Percentiles rank a stretch among this genome's conserved stretches.
Evolutionary conservation across 2,113 vertebrate genomes (phyloP).

Genomic region (Xenopus borealis): DNA sequence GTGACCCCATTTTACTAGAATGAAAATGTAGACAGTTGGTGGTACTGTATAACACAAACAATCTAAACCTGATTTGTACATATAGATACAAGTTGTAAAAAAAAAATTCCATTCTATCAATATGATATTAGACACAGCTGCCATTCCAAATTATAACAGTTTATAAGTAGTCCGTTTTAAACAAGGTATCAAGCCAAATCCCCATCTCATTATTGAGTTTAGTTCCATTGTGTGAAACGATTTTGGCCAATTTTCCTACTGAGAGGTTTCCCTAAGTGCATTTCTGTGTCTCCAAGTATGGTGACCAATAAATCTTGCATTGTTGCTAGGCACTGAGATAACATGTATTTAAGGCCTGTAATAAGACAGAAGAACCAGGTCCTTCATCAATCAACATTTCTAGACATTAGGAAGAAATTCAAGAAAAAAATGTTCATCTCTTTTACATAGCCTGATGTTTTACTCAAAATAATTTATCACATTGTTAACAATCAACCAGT

Average conservation of each 20-base stretch:
- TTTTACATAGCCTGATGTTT: neutral
- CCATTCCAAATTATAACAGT: no score
- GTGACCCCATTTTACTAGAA: no score
- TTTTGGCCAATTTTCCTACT: neutral
- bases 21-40: no score
- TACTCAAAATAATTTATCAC: neutral
- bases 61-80: no score
- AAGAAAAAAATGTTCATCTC: neutral
- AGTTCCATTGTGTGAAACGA: neutral
- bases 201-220: neutral
- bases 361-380: slow-evolving; percentile 8
- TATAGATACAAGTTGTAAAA: no score
- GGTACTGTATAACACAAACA: no score
- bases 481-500: neutral
- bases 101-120: no score
- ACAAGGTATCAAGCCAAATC: neutral
- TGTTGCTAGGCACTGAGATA: slow-evolving; percentile 18
- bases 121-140: no score
- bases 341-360: neutral
- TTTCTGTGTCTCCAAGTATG: neutral
- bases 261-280: neutral
- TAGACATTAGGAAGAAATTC: slow-evolving; percentile 11
- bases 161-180: no score
- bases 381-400: slow-evolving; percentile 19
- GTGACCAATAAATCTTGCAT: slow-evolving; percentile 22